Percentiles rank a stretch among this genome's conserved stretches.
phyloP scores from a whole-genome alignment of 1,140 invertebrate genomes.

The Drosophila parvula region DNA sequence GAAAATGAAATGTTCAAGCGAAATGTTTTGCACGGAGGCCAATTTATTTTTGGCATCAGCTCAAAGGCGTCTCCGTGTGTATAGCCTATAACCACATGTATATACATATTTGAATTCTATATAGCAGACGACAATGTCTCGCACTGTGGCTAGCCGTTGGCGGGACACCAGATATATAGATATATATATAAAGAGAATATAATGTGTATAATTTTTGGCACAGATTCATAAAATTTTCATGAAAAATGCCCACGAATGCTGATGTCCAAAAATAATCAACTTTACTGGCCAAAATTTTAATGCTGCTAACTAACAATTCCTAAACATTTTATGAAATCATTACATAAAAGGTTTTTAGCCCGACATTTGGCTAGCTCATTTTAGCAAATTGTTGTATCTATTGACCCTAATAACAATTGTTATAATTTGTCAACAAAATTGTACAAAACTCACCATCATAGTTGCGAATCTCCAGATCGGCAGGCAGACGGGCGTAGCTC shows the following conservation, averaged over 20 bases:
- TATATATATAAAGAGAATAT: slow-evolving; percentile 26
- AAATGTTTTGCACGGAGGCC: slow-evolving; percentile 52
- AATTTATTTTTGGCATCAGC: slow-evolving; percentile 71
- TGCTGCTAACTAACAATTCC: slow-evolving; percentile 1
- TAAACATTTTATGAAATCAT: not conserved
- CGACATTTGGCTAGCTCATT: too few species aligned
- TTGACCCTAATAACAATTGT: too few species aligned
- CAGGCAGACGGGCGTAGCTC: slow-evolving; percentile 85
- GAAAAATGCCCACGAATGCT: slow-evolving; percentile 18
- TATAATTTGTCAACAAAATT: too few species aligned
- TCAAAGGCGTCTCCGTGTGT: slow-evolving; percentile 35
- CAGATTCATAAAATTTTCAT: slow-evolving; percentile 35
- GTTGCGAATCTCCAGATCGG: slow-evolving; percentile 90
- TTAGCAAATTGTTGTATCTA: too few species aligned
- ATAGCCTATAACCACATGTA: slow-evolving; percentile 24
- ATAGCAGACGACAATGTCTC: slow-evolving; percentile 71
- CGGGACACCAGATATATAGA: slow-evolving; percentile 60
- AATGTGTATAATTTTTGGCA: slow-evolving; percentile 43
- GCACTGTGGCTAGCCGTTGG: slow-evolving; percentile 73
- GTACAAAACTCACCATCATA: slow-evolving; percentile 88
- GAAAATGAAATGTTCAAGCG: slow-evolving; percentile 59
- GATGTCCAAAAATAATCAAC: slow-evolving; percentile 21
- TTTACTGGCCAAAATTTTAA: slow-evolving; percentile 5
- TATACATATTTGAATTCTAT: slow-evolving; percentile 18
- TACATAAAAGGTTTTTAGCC: not conserved